phyloP scores from a whole-genome alignment of 2,797 vertebrate species.

The Otolemur crassicaudatus region DNA sequence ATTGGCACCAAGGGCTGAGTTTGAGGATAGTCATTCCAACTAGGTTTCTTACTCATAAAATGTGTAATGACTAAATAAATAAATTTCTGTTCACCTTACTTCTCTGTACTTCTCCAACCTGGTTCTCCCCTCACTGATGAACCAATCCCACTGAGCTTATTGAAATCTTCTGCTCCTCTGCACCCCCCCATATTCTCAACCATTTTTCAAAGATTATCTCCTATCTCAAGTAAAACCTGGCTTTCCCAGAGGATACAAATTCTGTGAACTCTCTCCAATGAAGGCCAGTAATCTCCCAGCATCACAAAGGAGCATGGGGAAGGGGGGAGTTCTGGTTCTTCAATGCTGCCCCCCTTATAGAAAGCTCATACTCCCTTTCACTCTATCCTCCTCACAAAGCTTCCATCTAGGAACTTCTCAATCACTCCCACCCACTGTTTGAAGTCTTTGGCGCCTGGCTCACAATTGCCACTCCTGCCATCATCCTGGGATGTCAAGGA shows the following conservation, averaged over 20 bases:
- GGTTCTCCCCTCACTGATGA: neutral
- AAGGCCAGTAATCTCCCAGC: neutral
- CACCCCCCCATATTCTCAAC: slow-evolving; percentile 3
- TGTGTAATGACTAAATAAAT: neutral
- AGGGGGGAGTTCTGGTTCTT: neutral
- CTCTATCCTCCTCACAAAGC: neutral
- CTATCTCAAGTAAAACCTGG: neutral
- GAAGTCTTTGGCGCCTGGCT: neutral
- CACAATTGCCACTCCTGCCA: neutral
- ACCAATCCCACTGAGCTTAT: neutral
- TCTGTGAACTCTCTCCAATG: neutral
- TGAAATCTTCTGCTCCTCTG: neutral
- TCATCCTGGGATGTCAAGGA: neutral
- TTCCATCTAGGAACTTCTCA: neutral
- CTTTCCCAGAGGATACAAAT: neutral
- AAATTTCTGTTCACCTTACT: neutral
- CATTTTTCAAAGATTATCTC: neutral
- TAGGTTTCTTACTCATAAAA: neutral
- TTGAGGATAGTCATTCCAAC: neutral
- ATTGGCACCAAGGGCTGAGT: neutral
- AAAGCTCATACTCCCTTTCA: neutral
- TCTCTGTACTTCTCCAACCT: neutral
- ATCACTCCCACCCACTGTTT: neutral
- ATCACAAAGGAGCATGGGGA: neutral
- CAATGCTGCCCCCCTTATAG: neutral